Evolutionary conservation across 1,140 invertebrate genomes (phyloP), one percentile per base, ranked within the genome.

Genomic region (Polypedilum pembai): DNA sequence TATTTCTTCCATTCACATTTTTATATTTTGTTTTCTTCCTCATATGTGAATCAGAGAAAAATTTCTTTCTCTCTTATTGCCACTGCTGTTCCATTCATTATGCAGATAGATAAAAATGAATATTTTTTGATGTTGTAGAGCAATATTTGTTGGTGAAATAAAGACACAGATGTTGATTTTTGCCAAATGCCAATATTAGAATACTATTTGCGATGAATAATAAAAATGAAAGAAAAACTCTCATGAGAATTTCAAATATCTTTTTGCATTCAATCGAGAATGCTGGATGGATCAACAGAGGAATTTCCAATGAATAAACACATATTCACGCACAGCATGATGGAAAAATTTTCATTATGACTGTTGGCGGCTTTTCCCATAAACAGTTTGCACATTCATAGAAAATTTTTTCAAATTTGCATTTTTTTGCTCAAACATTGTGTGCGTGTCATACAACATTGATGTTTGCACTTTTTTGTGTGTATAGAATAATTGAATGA

Each of bases 121-220:
- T 15, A 56, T 56, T 12, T 56, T 12, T 15, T 56, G 45, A 56
- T n/a, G 12, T 12, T 56, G 8, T 45, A 1, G 45, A 15, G n/a
- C n/a, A 56, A 12, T 56, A 12, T 4, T 4, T 45, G 7, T 10
- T 12, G n/a, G 45, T 56, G 45, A 56, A 56, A 56, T 56, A n/a
- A n/a, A 56, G 45, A 56, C 45, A 56, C 45, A 56, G 45, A 56
- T 56, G 45, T 56, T 56, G 45, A 56, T 56, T 56, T 56, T 56
- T 56, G 45, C 0, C 45, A 56, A 56, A 56, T 56, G 10, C 12
- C n/a, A n/a, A 56, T 56, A 56, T 56, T 56, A 12, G n/a, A 56
- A 56, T 56, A 12, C 45, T 56, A 56, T 56, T 56, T 56, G 45
- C 45, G 45, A 56, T 56, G 45, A 56, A 56, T 56, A 56, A 56